A percentile compares a stretch with the other conserved stretches of the same genome.
phyloP scores from a whole-genome alignment of 2,797 vertebrate genomes.

The Liparis tanakae region DNA sequence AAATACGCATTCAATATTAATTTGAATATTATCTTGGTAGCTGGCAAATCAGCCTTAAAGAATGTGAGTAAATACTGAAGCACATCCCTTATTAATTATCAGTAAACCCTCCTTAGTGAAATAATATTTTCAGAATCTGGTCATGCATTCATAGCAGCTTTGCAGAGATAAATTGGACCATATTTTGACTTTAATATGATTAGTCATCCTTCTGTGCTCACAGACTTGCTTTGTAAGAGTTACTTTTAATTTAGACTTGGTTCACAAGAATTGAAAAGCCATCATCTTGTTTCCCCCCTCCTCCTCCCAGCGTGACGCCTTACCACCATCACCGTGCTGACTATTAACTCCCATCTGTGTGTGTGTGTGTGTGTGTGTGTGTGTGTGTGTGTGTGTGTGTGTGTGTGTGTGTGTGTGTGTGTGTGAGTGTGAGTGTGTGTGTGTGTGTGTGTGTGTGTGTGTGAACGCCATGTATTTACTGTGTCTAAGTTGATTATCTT shows the following conservation, averaged over 20 bases:
- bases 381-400: no score
- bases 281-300: slow-evolving; percentile 57
- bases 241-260: slow-evolving; percentile 51
- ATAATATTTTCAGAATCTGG: slow-evolving; percentile 42
- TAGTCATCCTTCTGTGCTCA: slow-evolving; percentile 56
- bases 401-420: no score
- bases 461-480: slow-evolving; percentile 47
- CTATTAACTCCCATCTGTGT: slow-evolving; percentile 76
- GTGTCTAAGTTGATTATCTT: slow-evolving; percentile 54
- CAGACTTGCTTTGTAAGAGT: slow-evolving; percentile 32
- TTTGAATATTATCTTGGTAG: not conserved
- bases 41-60: not conserved
- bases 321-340: slow-evolving; percentile 57
- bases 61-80: not conserved
- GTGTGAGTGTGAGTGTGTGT: slow-evolving; percentile 47
- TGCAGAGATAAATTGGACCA: slow-evolving; percentile 37
- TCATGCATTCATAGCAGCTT: slow-evolving; percentile 43
- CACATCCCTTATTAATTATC: slow-evolving; percentile 34
- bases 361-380: slow-evolving; percentile 10
- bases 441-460: slow-evolving; percentile 67
- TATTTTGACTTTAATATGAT: slow-evolving; percentile 51
- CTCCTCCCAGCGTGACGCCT: slow-evolving; percentile 54
- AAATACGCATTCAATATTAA: not conserved
- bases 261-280: slow-evolving; percentile 61
- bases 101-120: slow-evolving; percentile 14